phyloP scores from a whole-genome alignment of 2,888 invertebrate species.

The Oxycera nigricornis region DNA sequence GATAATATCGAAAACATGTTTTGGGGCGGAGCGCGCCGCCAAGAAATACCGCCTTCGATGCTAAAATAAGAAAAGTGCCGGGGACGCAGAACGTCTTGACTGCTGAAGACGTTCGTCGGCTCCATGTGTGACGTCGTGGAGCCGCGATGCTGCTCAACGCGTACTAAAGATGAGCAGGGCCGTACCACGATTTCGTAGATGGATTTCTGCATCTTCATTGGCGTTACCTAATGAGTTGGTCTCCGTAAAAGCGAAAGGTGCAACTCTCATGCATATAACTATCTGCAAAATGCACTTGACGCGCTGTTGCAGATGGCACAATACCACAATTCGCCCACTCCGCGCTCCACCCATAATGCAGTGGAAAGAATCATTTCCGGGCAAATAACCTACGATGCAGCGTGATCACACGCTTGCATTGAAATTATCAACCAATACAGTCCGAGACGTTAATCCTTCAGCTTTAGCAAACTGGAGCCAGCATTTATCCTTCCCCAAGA shows the following conservation, averaged over 20 bases:
- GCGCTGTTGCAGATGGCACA: background rate
- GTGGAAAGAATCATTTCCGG: background rate
- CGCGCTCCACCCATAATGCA: background rate
- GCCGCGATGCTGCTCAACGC: background rate
- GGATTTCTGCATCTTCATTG: background rate
- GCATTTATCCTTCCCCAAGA: background rate
- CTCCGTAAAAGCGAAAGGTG: background rate
- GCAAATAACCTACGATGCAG: background rate
- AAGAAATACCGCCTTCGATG: constrained; percentile 34
- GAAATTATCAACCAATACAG: constrained; percentile 28
- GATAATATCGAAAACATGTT: constrained; percentile 29
- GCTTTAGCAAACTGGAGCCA: background rate
- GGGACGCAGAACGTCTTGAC: constrained; percentile 23
- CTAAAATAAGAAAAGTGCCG: constrained; percentile 17
- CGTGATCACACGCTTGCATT: background rate
- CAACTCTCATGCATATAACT: background rate
- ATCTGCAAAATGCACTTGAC: background rate
- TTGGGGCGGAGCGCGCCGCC: constrained; percentile 23
- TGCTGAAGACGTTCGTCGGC: constrained; percentile 30
- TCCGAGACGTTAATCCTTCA: background rate
- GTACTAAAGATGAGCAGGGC: background rate
- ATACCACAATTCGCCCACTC: background rate
- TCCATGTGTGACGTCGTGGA: background rate
- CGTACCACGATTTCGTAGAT: background rate
- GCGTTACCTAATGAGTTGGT: no score